A percentile compares a stretch with the other conserved stretches of the same genome.
These are phyloP conservation scores for Erpobdella octoculata DNA, from an alignment of 2,888 invertebrate species.

Conservation along the genomic window DNA sequence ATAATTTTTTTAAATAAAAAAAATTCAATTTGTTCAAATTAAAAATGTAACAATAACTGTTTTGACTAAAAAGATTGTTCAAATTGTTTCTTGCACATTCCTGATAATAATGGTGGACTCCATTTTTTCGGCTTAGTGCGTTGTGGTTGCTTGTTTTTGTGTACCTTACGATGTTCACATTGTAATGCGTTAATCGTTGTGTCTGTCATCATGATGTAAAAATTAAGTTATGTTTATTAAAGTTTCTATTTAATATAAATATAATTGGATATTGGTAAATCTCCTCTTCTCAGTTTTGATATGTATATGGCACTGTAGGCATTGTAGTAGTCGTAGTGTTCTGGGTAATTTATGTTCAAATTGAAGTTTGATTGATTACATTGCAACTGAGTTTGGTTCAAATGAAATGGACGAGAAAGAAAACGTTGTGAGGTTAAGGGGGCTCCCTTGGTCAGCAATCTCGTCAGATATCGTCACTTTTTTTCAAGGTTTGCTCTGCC, in stretches of 20 bases:
- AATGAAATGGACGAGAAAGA: constrained; percentile 44
- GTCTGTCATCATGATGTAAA: neutral
- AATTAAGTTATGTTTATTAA: no score
- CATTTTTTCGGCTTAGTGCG: constrained; percentile 4
- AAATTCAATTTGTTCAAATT: no score
- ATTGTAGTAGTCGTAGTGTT: no score
- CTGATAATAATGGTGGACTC: constrained; percentile 3
- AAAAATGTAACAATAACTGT: no score
- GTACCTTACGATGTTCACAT: no score
- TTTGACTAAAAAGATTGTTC: no score
- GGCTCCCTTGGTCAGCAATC: constrained; percentile 82
- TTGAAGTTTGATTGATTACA: neutral
- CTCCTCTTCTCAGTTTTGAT: no score
- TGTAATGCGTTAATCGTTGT: neutral
- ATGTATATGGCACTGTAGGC: no score
- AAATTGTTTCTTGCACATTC: neutral
- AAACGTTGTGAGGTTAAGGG: constrained; percentile 59
- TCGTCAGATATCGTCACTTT: constrained; percentile 74
- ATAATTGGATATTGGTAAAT: no score
- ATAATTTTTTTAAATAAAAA: no score
- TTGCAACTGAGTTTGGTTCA: neutral
- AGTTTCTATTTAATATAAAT: no score
- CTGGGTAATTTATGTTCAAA: no score
- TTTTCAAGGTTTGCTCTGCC: constrained; percentile 44
- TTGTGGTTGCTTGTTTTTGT: neutral